A percentile compares a stretch with the other conserved stretches of the same genome.
phyloP scores from a whole-genome alignment of 2,888 invertebrate genomes.

The Acanthosepion esculentum region DNA sequence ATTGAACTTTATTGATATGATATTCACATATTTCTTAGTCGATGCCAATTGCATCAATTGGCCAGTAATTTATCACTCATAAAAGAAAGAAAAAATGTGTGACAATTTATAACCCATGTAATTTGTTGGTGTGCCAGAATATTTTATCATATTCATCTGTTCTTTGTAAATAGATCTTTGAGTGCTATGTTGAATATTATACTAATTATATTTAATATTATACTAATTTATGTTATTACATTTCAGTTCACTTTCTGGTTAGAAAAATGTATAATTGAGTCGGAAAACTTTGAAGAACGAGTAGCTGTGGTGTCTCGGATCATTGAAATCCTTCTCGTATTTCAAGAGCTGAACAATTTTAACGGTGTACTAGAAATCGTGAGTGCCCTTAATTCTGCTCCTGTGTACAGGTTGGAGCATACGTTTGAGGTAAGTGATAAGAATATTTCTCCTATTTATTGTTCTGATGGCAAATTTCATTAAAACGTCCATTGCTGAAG shows the following conservation, averaged over 20 bases:
- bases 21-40: no score
- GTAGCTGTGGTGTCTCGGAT: conserved; percentile 90
- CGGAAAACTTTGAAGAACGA: conserved; percentile 96
- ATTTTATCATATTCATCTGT: no score
- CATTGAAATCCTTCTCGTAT: conserved; percentile 94
- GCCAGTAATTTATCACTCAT: no score
- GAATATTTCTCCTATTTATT: not conserved
- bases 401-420: conserved; percentile 89
- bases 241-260: conserved; percentile 94
- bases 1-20: no score
- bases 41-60: no score
- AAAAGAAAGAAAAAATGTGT: no score
- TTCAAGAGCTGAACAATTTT: conserved; percentile 97
- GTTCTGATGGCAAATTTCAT: not conserved
- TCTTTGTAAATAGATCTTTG: no score
- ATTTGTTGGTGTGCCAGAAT: no score
- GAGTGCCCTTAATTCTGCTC: conserved; percentile 92
- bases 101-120: no score
- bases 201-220: not conserved
- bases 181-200: not conserved
- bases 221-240: conserved; percentile 38
- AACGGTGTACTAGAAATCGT: conserved; percentile 96
- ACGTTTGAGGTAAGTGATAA: conserved; percentile 78
- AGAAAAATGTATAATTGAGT: conserved; percentile 95
- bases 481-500: no score